Evolutionary conservation across 2,797 vertebrate genomes (phyloP).

Genomic region (Urocyon cinereoargenteus): DNA sequence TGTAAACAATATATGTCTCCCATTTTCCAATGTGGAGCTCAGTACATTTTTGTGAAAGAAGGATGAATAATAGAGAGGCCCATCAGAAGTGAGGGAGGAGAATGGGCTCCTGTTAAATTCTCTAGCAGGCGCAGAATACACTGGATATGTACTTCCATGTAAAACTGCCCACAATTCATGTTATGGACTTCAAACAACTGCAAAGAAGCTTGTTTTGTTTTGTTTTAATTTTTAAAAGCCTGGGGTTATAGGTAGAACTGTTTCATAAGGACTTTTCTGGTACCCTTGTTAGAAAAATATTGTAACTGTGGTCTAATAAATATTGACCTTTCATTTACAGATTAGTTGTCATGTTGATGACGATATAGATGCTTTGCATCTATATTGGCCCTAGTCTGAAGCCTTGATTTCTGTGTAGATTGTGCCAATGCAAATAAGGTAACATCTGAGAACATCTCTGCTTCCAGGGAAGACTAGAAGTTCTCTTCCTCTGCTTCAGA

Average conservation of each 20-base stretch:
- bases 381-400: neutral
- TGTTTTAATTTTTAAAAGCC: neutral
- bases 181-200: no score
- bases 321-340: neutral
- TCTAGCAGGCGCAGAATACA: neutral
- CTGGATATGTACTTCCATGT: accelerated
- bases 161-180: neutral
- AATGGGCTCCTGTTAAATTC: neutral
- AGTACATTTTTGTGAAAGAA: neutral
- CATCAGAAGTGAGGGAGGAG: neutral
- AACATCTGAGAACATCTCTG: neutral
- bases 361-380: neutral
- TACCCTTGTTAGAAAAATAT: neutral
- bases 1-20: no score
- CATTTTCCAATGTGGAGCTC: neutral
- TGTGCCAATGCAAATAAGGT: neutral
- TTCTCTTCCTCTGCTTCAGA: neutral
- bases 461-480: neutral
- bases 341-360: neutral
- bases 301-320: neutral
- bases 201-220: neutral
- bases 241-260: neutral
- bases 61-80: no score
- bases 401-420: neutral
- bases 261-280: neutral